Percentiles rank a stretch among this genome's conserved stretches.
phyloP scores from a whole-genome alignment of 2,113 vertebrate species.

The Seriola rivoliana region DNA sequence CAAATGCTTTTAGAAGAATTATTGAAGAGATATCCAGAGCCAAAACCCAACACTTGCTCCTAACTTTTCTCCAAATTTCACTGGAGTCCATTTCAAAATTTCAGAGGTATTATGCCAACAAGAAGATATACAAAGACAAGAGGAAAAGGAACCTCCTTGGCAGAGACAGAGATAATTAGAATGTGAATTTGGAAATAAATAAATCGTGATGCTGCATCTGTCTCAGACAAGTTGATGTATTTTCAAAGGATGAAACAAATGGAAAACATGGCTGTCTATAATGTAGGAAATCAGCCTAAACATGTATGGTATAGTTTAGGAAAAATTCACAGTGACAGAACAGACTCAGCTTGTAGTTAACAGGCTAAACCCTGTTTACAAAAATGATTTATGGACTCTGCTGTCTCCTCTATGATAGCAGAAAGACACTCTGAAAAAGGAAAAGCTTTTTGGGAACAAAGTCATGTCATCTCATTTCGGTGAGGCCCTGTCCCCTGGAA shows the following conservation, averaged over 20 bases:
- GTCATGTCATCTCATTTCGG: conserved; percentile 13
- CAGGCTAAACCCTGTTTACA: neutral
- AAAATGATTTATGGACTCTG: neutral
- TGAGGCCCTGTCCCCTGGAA: conserved; percentile 10
- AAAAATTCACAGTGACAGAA: neutral
- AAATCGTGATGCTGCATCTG: too few relatives aligned
- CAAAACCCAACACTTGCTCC: neutral
- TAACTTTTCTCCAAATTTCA: neutral
- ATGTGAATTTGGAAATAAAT: neutral
- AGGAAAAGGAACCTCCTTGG: neutral
- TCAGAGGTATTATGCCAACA: neutral
- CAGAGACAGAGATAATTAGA: too few relatives aligned
- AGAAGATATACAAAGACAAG: neutral
- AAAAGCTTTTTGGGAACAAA: conserved; percentile 19
- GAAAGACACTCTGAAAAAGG: neutral
- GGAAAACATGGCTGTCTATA: neutral
- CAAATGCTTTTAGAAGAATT: neutral
- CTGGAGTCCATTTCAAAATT: neutral
- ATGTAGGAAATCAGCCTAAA: neutral
- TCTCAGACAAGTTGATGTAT: neutral
- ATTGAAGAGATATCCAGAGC: neutral
- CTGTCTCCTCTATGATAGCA: neutral
- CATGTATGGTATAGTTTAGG: neutral
- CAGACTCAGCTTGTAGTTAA: neutral
- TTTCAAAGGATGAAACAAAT: neutral